These are phyloP conservation scores for Drosophila imparisetae DNA, from an alignment of 2,888 invertebrate species.

Conservation along the genomic window DNA sequence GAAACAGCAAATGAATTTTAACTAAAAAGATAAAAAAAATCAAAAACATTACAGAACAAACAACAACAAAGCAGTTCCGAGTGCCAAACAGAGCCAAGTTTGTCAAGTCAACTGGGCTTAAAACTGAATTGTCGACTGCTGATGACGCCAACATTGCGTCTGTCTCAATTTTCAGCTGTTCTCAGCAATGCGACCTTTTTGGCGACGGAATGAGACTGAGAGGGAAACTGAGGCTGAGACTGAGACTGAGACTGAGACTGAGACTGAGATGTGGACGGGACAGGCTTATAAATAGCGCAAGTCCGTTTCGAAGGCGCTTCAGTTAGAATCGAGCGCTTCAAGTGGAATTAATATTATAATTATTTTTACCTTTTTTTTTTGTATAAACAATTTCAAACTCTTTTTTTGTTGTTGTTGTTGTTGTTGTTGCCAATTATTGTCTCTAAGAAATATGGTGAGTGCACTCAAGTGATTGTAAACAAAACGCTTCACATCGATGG, in stretches of 20 bases:
- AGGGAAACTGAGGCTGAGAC: slow-evolving; percentile 10
- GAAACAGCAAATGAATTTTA: slow-evolving; percentile 59
- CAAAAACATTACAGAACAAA: slow-evolving; percentile 33
- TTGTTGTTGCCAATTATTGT: slow-evolving; percentile 26
- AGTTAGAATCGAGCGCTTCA: slow-evolving; percentile 67
- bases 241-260: not conserved
- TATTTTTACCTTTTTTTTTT: slow-evolving; percentile 4
- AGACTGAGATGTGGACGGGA: slow-evolving; percentile 22
- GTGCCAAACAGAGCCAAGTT: slow-evolving; percentile 70
- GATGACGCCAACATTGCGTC: slow-evolving; percentile 71
- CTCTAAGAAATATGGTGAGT: slow-evolving; percentile 52
- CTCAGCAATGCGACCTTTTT: slow-evolving; percentile 53
- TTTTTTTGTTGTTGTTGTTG: slow-evolving; percentile 2
- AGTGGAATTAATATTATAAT: slow-evolving; percentile 38
- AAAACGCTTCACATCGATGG: slow-evolving; percentile 35
- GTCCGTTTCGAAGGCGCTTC: slow-evolving; percentile 65
- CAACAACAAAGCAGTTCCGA: slow-evolving; percentile 66
- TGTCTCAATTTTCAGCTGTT: slow-evolving; percentile 70
- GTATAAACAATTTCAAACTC: slow-evolving; percentile 11
- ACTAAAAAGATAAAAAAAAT: slow-evolving; percentile 52
- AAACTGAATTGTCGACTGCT: slow-evolving; percentile 28
- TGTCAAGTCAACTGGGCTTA: slow-evolving; percentile 61
- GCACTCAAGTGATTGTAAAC: slow-evolving; percentile 48
- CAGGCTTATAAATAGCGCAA: slow-evolving; percentile 71
- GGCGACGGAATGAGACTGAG: slow-evolving; percentile 23